Evolutionary conservation across 2,797 vertebrate species (phyloP).

Genomic region (Sus cebifrons): DNA sequence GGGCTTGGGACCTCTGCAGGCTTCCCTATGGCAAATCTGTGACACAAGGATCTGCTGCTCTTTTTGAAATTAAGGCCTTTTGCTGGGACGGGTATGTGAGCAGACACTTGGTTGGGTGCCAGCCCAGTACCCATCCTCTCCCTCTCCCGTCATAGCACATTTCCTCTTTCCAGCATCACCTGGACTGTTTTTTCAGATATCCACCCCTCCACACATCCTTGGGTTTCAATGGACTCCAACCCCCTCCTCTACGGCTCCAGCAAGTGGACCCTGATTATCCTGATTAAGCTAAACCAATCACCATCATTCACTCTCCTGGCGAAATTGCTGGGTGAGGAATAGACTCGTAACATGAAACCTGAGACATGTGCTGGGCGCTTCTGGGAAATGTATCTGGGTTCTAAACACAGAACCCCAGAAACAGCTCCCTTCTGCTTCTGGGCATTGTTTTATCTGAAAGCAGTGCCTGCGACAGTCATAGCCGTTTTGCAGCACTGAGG

Average conservation of each 20-base stretch:
- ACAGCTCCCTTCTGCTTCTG: slow-evolving; percentile 4
- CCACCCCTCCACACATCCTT: not conserved
- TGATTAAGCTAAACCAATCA: not conserved
- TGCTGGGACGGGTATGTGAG: not conserved
- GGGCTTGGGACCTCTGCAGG: not conserved
- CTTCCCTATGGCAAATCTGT: not conserved
- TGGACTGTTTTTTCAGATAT: not conserved
- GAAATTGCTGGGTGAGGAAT: not conserved
- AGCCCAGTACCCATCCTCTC: not conserved
- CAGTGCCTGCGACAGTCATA: not conserved
- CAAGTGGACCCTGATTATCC: not conserved
- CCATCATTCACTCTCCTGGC: not conserved
- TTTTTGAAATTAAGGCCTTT: not conserved
- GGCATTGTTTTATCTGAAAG: not conserved
- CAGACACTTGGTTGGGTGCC: not conserved
- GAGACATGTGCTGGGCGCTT: not conserved
- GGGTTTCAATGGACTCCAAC: not conserved
- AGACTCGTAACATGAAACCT: not conserved
- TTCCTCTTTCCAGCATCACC: not conserved
- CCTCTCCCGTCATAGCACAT: too few species aligned
- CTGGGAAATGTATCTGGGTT: not conserved
- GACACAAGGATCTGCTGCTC: not conserved
- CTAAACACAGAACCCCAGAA: not conserved
- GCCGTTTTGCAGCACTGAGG: not conserved
- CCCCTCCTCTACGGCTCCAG: not conserved